A percentile compares a stretch with the other conserved stretches of the same genome.
phyloP scores from a whole-genome alignment of 2,888 invertebrate genomes.

The Lasioglossum oenotherae region DNA sequence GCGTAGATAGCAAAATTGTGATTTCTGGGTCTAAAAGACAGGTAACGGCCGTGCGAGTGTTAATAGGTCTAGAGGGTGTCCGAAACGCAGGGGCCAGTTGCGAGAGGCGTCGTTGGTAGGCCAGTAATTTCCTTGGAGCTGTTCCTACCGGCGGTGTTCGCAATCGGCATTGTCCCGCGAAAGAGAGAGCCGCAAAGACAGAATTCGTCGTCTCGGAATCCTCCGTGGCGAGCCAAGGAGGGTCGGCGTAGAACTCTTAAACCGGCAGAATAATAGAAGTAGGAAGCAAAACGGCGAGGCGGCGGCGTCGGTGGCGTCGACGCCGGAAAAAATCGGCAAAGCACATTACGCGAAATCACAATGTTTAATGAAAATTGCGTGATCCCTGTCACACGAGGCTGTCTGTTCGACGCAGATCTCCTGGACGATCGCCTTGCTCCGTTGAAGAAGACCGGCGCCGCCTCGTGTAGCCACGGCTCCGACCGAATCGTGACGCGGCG shows the following conservation, averaged over 20 bases:
- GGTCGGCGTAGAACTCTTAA: conserved; percentile 37
- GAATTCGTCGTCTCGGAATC: conserved; percentile 46
- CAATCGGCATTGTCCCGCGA: conserved; percentile 55
- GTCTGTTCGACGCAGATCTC: not conserved
- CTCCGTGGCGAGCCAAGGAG: conserved; percentile 24
- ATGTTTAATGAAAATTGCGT: conserved; percentile 84
- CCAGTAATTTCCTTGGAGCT: conserved; percentile 10
- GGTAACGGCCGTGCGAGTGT: not conserved
- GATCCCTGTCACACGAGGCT: conserved; percentile 76
- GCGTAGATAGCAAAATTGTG: too few relatives aligned
- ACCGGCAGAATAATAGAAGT: conserved; percentile 77
- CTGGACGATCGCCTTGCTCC: not conserved
- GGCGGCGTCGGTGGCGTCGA: conserved; percentile 43
- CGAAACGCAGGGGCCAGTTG: not conserved
- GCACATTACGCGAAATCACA: conserved; percentile 83
- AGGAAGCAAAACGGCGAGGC: conserved; percentile 74
- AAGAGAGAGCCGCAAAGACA: conserved; percentile 51
- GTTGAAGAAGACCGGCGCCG: conserved; percentile 20
- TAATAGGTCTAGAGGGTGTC: not conserved
- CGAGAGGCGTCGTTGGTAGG: not conserved
- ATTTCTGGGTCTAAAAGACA: not conserved
- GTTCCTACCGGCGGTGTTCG: conserved; percentile 14
- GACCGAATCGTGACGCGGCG: conserved; percentile 82
- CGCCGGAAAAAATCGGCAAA: conserved; percentile 76
- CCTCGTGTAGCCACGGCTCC: conserved; percentile 79